Evolutionary conservation across 2,113 vertebrate species (phyloP).

Genomic region (Spizaetus ornatus): DNA sequence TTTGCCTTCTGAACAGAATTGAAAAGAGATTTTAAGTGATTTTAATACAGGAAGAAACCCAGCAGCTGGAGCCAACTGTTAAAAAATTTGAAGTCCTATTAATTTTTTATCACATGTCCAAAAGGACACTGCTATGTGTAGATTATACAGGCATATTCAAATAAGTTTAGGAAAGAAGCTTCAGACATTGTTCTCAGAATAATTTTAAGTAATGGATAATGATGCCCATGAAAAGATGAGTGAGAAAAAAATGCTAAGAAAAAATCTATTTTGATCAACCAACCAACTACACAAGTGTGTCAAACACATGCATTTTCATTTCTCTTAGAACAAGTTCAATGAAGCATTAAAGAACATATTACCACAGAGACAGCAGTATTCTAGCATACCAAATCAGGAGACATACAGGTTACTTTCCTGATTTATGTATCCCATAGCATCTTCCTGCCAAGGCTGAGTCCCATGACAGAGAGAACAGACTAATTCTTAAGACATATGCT

Average conservation of each 20-base stretch:
- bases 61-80: slow-evolving; percentile 32
- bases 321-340: slow-evolving; percentile 50
- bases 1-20: slow-evolving; percentile 27
- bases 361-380: slow-evolving; percentile 60
- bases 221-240: slow-evolving; percentile 46
- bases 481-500: slow-evolving; percentile 49
- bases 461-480: slow-evolving; percentile 22
- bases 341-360: slow-evolving; percentile 72
- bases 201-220: slow-evolving; percentile 53
- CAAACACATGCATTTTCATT: slow-evolving; percentile 74
- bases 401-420: slow-evolving; percentile 52
- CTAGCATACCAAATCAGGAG: slow-evolving; percentile 58
- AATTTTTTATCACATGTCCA: slow-evolving; percentile 64
- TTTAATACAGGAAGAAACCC: slow-evolving; percentile 44
- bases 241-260: slow-evolving; percentile 24
- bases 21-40: slow-evolving; percentile 42
- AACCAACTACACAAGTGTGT: slow-evolving; percentile 43
- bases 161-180: slow-evolving; percentile 16
- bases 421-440: slow-evolving; percentile 64
- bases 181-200: slow-evolving; percentile 17
- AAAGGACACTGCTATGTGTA: slow-evolving; percentile 20
- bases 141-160: slow-evolving; percentile 30
- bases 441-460: slow-evolving; percentile 50
- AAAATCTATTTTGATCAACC: slow-evolving; percentile 68
- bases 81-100: slow-evolving; percentile 47